phyloP scores from a whole-genome alignment of 2,113 vertebrate genomes.

The Apaloderma vittatum region DNA sequence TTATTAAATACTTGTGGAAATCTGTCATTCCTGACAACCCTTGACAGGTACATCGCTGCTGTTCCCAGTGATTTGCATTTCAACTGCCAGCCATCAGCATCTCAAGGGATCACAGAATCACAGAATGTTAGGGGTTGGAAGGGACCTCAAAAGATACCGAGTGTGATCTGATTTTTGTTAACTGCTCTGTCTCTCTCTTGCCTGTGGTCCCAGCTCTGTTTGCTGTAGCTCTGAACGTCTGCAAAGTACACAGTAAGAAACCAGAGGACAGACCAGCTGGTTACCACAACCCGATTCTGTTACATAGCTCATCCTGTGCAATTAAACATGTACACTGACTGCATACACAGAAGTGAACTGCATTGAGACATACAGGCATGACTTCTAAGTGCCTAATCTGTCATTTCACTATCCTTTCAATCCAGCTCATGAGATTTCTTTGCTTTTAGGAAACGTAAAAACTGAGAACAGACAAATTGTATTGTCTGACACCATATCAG shows the following conservation, averaged over 20 bases:
- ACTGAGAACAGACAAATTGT: not conserved
- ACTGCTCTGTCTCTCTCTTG: not conserved
- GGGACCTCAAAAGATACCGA: too few relatives aligned
- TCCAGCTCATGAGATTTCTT: not conserved
- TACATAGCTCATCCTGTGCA: not conserved
- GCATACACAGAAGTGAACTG: fast-evolving
- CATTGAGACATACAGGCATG: not conserved
- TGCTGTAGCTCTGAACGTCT: not conserved
- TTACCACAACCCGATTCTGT: not conserved
- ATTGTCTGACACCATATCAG: not conserved
- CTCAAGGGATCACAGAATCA: too few relatives aligned
- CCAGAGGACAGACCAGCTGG: fast-evolving
- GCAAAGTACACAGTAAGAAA: not conserved
- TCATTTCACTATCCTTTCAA: not conserved
- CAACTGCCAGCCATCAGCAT: not conserved
- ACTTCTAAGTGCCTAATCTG: not conserved
- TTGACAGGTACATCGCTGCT: not conserved
- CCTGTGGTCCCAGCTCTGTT: fast-evolving
- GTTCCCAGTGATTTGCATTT: not conserved
- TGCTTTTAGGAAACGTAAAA: not conserved
- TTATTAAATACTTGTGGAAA: not conserved
- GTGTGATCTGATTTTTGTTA: not conserved
- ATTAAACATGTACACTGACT: not conserved
- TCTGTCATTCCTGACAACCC: not conserved
- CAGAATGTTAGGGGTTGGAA: too few relatives aligned